phyloP scores from a whole-genome alignment of 2,888 invertebrate genomes.

The Priocnemis perturbator region DNA sequence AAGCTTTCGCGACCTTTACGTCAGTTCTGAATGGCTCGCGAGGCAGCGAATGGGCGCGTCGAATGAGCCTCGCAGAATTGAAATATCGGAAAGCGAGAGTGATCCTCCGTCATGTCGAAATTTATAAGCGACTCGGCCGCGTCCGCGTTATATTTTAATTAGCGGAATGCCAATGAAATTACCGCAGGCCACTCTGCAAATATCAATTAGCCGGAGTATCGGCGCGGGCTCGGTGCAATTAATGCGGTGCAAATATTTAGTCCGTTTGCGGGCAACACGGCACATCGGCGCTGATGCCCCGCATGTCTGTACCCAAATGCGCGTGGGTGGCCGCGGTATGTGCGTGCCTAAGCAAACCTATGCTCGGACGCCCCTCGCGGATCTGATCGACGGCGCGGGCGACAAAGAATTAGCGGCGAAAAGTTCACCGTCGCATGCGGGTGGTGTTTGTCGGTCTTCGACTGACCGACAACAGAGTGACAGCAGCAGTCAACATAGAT shows the following conservation, averaged over 20 bases:
- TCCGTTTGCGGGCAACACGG: constrained; percentile 39
- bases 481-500: too few relatives aligned
- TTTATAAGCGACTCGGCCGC: constrained; percentile 40
- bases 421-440: background rate
- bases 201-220: constrained; percentile 63
- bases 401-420: background rate
- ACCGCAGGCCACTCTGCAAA: constrained; percentile 54
- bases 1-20: too few relatives aligned
- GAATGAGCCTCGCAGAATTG: too few relatives aligned
- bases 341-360: constrained; percentile 20
- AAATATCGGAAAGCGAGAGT: too few relatives aligned
- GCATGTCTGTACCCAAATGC: constrained; percentile 13
- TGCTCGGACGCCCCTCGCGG: constrained; percentile 20
- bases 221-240: constrained; percentile 48
- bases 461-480: background rate
- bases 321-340: constrained; percentile 6
- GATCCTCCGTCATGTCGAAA: constrained; percentile 16
- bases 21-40: too few relatives aligned
- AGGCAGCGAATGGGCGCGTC: too few relatives aligned
- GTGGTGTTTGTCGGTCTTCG: too few relatives aligned
- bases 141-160: constrained; percentile 61
- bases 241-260: constrained; percentile 63
- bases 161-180: constrained; percentile 58
- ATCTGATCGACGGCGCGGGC: background rate
- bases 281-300: constrained; percentile 15